Evolutionary conservation across 2,888 invertebrate species (phyloP).

Genomic region (Epinotia demarniana): DNA sequence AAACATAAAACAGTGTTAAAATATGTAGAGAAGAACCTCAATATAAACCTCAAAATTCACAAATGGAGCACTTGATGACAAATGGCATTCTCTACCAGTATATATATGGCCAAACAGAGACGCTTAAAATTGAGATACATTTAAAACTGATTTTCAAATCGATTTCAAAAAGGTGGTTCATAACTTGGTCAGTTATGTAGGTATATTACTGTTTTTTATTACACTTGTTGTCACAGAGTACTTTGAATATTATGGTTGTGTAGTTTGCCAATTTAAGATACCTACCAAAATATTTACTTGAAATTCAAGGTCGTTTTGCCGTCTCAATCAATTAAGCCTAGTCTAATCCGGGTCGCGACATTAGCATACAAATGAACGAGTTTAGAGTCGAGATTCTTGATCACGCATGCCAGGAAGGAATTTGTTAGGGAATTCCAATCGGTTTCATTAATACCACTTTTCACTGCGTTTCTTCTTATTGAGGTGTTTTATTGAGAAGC

Average conservation of each 20-base stretch:
- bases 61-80: too few relatives aligned
- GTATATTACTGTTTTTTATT: not conserved
- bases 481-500: not conserved
- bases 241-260: not conserved
- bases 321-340: slow-evolving; percentile 6
- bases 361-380: slow-evolving; percentile 30
- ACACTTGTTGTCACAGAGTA: not conserved
- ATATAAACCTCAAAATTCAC: too few relatives aligned
- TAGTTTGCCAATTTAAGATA: not conserved
- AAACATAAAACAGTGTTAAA: too few relatives aligned
- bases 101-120: too few relatives aligned
- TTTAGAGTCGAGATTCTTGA: slow-evolving; percentile 2
- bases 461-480: not conserved
- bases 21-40: too few relatives aligned
- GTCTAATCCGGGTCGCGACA: not conserved
- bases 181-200: not conserved
- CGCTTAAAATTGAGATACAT: too few relatives aligned
- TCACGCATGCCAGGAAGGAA: not conserved
- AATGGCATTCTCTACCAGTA: too few relatives aligned
- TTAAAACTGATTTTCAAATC: too few relatives aligned
- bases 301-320: not conserved
- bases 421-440: not conserved
- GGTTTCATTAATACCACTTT: slow-evolving; percentile 5
- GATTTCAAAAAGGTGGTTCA: not conserved
- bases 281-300: not conserved